phyloP scores from a whole-genome alignment of 2,797 vertebrate species.

The Hydrophis major region DNA sequence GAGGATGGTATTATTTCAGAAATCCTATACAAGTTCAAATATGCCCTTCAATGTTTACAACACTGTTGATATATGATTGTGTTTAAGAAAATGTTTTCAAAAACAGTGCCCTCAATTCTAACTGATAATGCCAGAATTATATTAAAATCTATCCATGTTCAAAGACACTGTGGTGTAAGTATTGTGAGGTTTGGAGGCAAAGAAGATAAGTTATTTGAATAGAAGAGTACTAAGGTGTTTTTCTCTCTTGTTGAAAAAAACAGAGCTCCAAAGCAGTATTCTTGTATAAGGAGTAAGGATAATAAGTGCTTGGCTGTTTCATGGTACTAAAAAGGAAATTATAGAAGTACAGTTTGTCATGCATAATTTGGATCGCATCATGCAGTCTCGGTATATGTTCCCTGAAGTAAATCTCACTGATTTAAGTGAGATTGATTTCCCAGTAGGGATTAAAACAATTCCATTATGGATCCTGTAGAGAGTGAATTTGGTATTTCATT shows the following conservation, averaged over 20 bases:
- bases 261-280: background rate
- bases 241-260: background rate
- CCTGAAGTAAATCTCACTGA: background rate
- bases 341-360: background rate
- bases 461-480: background rate
- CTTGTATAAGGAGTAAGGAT: background rate
- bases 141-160: background rate
- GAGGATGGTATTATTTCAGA: background rate
- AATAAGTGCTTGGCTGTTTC: background rate
- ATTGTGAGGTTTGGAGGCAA: background rate
- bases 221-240: background rate
- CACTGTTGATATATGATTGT: background rate
- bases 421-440: background rate
- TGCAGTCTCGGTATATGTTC: background rate
- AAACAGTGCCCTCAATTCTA: background rate
- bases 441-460: background rate
- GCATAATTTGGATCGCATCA: background rate
- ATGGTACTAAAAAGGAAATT: background rate
- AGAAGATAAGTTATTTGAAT: background rate
- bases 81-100: slow-evolving; percentile 16
- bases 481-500: background rate
- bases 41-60: slow-evolving; percentile 10
- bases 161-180: background rate
- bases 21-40: background rate
- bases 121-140: background rate